Evolutionary conservation across 2,113 vertebrate species (phyloP).

Genomic region (Esox niger): DNA sequence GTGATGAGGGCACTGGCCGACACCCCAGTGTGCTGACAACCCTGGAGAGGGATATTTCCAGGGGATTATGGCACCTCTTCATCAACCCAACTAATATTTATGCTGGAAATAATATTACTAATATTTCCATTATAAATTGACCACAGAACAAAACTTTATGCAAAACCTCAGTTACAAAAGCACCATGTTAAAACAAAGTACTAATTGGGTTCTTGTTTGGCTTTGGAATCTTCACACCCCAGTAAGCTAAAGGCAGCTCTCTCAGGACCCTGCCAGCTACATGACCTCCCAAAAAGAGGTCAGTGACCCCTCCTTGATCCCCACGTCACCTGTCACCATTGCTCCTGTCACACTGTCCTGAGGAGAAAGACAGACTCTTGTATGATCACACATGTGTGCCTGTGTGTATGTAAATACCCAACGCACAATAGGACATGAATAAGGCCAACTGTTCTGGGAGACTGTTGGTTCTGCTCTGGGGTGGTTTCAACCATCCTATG

Average conservation of each 20-base stretch:
- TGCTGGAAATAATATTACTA: slow-evolving; percentile 4
- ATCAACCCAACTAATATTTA: slow-evolving; percentile 24
- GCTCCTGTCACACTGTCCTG: slow-evolving; percentile 2
- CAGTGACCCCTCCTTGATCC: slow-evolving; percentile 15
- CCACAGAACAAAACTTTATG: slow-evolving; percentile 15
- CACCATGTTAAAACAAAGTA: slow-evolving; percentile 5
- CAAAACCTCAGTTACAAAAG: too few relatives aligned
- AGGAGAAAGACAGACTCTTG: too few relatives aligned
- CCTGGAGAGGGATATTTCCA: background rate
- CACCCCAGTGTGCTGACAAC: slow-evolving; percentile 27
- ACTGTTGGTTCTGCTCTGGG: background rate
- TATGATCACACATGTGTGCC: too few relatives aligned
- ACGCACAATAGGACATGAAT: background rate
- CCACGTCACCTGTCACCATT: slow-evolving; percentile 10
- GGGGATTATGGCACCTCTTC: slow-evolving; percentile 17
- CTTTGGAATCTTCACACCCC: background rate
- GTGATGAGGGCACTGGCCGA: background rate
- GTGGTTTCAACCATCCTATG: background rate
- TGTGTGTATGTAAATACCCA: background rate
- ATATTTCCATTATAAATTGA: slow-evolving; percentile 1
- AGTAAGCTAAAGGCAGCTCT: slow-evolving; percentile 14
- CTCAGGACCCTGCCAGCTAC: slow-evolving; percentile 13
- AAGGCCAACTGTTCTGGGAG: background rate
- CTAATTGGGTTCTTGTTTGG: slow-evolving; percentile 5
- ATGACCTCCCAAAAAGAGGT: slow-evolving; percentile 14